Conservation (phyloP, 2,888 invertebrate species). For the Caenorhabditis sp. region DNA sequence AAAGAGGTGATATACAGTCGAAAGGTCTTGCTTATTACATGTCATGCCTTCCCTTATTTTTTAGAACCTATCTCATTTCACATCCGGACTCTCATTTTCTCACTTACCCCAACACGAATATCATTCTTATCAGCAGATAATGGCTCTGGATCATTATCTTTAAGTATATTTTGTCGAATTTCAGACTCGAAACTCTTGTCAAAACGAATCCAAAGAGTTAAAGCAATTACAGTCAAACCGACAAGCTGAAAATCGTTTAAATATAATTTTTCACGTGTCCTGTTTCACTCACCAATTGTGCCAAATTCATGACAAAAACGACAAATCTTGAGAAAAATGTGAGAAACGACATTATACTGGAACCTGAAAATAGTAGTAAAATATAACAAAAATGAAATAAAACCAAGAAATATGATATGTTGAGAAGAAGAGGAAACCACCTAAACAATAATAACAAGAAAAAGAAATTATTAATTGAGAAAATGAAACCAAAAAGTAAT, state of each 20-base stretch:
- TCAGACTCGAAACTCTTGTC: constrained; percentile 60
- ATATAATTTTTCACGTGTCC: background rate
- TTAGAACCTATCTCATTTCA: too few species aligned
- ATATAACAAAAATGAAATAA: background rate
- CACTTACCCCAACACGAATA: constrained; percentile 51
- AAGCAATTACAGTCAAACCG: constrained; percentile 54
- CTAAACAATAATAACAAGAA: background rate
- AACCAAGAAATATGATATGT: constrained; percentile 4
- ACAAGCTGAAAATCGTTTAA: constrained; percentile 49
- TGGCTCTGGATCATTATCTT: constrained; percentile 43
- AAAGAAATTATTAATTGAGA: background rate
- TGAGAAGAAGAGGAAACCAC: background rate
- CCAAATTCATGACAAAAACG: constrained; percentile 38
- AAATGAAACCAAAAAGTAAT: background rate
- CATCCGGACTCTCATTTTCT: too few species aligned
- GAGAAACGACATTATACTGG: constrained; percentile 33
- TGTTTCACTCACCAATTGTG: constrained; percentile 43
- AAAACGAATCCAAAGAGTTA: constrained; percentile 62
- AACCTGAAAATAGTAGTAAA: background rate
- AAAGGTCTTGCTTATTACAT: too few species aligned
- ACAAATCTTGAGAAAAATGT: constrained; percentile 30
- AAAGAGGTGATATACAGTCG: too few species aligned
- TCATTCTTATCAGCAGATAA: constrained; percentile 46
- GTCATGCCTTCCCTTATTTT: too few species aligned
- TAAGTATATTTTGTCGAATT: constrained; percentile 47